These are phyloP conservation scores for Montifringilla adamsi DNA, from an alignment of 2,113 vertebrate species.

Conservation along the genomic window DNA sequence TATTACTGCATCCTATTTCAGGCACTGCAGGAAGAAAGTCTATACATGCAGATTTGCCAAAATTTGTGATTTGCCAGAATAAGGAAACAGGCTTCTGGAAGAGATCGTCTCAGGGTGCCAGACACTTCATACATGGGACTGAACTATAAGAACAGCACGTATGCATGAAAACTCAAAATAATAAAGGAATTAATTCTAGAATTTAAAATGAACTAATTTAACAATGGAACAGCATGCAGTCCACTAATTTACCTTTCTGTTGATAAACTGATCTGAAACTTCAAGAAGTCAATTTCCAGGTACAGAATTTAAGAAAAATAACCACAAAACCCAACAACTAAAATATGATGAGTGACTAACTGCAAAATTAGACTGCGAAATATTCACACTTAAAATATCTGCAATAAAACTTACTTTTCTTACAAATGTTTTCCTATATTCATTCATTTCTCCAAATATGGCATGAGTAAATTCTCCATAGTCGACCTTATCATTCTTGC, in stretches of 20 bases:
- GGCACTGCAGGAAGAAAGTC: neutral
- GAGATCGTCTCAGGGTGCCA: neutral
- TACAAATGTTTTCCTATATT: slow-evolving; percentile 80
- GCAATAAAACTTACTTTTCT: slow-evolving; percentile 75
- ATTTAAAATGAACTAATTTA: neutral
- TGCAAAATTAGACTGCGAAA: neutral
- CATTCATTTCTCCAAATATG: slow-evolving; percentile 82
- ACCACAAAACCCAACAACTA: neutral
- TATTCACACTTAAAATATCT: neutral
- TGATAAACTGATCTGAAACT: neutral
- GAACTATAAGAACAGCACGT: neutral
- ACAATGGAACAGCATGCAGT: neutral
- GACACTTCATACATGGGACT: neutral
- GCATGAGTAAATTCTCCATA: slow-evolving; percentile 69
- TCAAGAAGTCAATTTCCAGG: neutral
- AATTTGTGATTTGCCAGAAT: neutral
- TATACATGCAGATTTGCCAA: neutral
- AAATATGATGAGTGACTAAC: neutral
- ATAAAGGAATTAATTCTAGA: neutral
- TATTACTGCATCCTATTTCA: neutral
- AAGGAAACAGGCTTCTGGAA: neutral
- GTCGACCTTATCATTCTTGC: slow-evolving; percentile 47
- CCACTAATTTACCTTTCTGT: neutral
- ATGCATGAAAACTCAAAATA: neutral
- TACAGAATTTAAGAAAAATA: neutral